Evolutionary conservation across 2,888 invertebrate species (phyloP).

Genomic region (Thalpophila matura): DNA sequence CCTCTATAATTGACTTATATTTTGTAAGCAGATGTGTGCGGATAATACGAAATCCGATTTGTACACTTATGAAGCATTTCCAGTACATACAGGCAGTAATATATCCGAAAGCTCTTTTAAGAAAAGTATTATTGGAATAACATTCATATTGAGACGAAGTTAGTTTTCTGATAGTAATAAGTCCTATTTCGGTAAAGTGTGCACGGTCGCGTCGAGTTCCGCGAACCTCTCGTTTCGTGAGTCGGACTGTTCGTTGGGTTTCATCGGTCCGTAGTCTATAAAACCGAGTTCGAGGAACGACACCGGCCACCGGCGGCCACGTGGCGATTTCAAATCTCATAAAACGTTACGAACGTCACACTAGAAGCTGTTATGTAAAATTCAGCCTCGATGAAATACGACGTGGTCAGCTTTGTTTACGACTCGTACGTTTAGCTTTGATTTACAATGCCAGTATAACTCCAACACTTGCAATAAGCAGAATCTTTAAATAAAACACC

Average conservation of each 20-base stretch:
- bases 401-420: conserved; percentile 67
- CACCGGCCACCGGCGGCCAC: conserved; percentile 79
- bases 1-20: neutral
- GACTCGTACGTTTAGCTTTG: conserved; percentile 64
- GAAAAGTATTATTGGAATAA: conserved; percentile 44
- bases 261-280: conserved; percentile 88
- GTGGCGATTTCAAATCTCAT: conserved; percentile 78
- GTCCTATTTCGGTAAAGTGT: conserved; percentile 62
- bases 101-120: conserved; percentile 26
- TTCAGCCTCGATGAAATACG: conserved; percentile 65
- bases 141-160: conserved; percentile 46
- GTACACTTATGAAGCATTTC: conserved; percentile 2
- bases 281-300: conserved; percentile 84
- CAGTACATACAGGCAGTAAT: conserved; percentile 16
- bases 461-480: conserved; percentile 61
- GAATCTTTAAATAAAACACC: conserved; percentile 65
- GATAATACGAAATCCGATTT: conserved; percentile 4
- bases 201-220: conserved; percentile 68
- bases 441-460: conserved; percentile 63
- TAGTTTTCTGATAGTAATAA: conserved; percentile 59
- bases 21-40: conserved; percentile 4
- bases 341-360: conserved; percentile 73
- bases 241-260: conserved; percentile 82
- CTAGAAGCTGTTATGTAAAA: conserved; percentile 66
- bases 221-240: conserved; percentile 75